These are phyloP conservation scores for Bombus waltoni DNA, from an alignment of 1,140 invertebrate species.

Conservation along the genomic window DNA sequence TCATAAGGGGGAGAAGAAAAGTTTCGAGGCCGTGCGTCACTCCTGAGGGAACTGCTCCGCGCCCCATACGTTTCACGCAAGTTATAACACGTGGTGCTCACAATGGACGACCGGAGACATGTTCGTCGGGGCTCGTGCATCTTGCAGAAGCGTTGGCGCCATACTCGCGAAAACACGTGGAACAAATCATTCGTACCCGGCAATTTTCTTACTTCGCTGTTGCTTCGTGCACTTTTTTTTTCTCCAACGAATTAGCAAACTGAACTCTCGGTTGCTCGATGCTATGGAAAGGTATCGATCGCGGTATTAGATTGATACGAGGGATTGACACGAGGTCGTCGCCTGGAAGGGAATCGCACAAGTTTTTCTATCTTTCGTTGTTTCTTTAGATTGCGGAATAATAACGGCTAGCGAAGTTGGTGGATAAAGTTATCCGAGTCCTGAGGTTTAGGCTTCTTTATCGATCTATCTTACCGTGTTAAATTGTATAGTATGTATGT, in stretches of 20 bases:
- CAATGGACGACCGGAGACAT: constrained; percentile 46
- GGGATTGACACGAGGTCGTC: neutral
- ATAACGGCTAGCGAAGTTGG: neutral
- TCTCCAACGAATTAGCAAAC: constrained; percentile 6
- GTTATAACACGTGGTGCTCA: constrained; percentile 58
- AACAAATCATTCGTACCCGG: constrained; percentile 28
- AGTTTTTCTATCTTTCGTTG: neutral
- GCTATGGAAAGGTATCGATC: neutral
- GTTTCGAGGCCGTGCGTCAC: constrained; percentile 58
- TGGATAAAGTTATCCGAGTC: neutral
- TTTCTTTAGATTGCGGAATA: constrained; percentile 5
- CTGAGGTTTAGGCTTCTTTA: neutral
- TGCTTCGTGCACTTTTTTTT: neutral
- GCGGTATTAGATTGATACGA: neutral
- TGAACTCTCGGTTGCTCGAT: neutral
- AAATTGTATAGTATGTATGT: neutral
- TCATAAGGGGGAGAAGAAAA: constrained; percentile 68
- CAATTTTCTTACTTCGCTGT: constrained; percentile 4
- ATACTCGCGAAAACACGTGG: constrained; percentile 46
- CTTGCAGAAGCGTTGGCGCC: constrained; percentile 52
- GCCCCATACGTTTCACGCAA: constrained; percentile 52
- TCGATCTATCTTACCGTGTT: neutral
- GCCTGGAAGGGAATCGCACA: neutral
- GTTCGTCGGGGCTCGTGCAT: constrained; percentile 17
- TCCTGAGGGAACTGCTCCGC: constrained; percentile 48